phyloP scores from a whole-genome alignment of 2,888 invertebrate genomes.

The Drosophila mimica region DNA sequence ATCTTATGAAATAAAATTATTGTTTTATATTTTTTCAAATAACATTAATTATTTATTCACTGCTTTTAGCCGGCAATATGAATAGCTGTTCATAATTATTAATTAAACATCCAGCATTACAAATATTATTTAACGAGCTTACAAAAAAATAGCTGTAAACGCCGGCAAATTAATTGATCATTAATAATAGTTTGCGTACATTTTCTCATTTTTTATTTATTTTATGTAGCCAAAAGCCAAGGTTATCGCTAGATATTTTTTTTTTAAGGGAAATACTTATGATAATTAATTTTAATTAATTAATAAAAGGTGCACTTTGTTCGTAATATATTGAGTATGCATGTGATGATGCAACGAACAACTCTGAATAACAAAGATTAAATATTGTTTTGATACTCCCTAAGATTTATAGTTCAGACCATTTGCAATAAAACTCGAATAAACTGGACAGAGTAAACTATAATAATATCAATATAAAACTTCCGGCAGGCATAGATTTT shows the following conservation, averaged over 20 bases:
- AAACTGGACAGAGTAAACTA: neutral
- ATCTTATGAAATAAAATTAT: conserved; percentile 32
- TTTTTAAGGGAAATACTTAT: neutral
- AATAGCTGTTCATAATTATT: conserved; percentile 21
- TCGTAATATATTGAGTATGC: neutral
- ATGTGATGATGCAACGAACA: neutral
- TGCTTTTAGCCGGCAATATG: conserved; percentile 32
- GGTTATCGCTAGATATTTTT: neutral
- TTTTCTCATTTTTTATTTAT: conserved; percentile 14
- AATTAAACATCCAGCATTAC: conserved; percentile 10
- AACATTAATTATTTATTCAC: conserved; percentile 28
- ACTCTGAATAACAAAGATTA: too few relatives aligned
- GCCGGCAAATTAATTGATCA: conserved; percentile 61
- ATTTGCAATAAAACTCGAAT: neutral
- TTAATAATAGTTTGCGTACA: conserved; percentile 59
- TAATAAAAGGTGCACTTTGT: neutral
- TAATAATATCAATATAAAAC: conserved; percentile 27
- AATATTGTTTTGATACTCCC: neutral
- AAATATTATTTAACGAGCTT: neutral
- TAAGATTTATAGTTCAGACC: neutral
- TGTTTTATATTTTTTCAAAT: conserved; percentile 26
- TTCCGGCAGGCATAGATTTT: conserved; percentile 64
- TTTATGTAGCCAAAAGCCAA: neutral
- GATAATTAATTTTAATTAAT: conserved; percentile 13
- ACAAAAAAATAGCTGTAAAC: neutral